A percentile compares a stretch with the other conserved stretches of the same genome.
Evolutionary conservation across 2,113 vertebrate genomes (phyloP).

Genomic region (Oceanodroma tethys): DNA sequence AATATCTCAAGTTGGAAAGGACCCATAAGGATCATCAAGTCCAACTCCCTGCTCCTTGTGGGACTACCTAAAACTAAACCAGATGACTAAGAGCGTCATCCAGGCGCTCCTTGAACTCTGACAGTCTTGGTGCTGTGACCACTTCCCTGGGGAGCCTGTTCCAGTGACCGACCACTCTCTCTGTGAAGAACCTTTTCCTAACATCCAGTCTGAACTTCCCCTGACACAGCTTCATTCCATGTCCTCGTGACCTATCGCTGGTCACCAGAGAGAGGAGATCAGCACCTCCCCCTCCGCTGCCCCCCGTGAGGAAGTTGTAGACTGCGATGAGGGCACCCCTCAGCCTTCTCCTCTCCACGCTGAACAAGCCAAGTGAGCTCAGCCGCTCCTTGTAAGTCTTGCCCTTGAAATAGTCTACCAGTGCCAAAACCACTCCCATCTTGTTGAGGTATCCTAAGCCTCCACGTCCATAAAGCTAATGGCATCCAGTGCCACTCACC

Average conservation of each 20-base stretch:
- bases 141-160: neutral
- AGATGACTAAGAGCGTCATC: neutral
- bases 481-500: neutral
- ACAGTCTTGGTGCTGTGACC: neutral
- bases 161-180: rapidly evolving
- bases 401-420: neutral
- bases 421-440: neutral
- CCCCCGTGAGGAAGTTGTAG: rapidly evolving
- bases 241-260: rapidly evolving
- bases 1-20: neutral
- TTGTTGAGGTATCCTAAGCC: neutral
- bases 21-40: rapidly evolving
- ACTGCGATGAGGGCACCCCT: neutral
- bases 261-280: neutral
- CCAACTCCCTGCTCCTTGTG: neutral
- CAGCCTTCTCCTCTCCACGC: neutral
- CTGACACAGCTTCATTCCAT: neutral
- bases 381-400: rapidly evolving
- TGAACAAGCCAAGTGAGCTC: neutral
- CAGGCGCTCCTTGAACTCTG: neutral
- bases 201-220: neutral
- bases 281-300: neutral
- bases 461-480: neutral
- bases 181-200: neutral
- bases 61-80: neutral